Percentiles rank a stretch among this genome's conserved stretches.
Conservation (phyloP, 2,888 invertebrate genomes). For the Hecatera dysodea region DNA sequence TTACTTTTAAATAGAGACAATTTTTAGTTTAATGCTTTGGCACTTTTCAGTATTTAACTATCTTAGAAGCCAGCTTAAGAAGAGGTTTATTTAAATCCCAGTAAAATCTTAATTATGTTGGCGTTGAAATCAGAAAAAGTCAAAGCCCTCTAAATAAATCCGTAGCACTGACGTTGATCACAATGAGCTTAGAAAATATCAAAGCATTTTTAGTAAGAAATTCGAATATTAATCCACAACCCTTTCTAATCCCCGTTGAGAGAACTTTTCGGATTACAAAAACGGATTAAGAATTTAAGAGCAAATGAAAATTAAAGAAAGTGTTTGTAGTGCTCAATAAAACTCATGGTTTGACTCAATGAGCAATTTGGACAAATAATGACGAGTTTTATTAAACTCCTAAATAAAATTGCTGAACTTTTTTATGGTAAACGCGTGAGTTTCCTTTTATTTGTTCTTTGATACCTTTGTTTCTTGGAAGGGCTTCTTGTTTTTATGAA, state of each 20-base stretch:
- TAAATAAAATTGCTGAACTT: slow-evolving; percentile 8
- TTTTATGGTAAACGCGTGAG: slow-evolving; percentile 6
- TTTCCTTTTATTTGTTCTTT: slow-evolving; percentile 29
- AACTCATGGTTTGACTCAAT: slow-evolving; percentile 11
- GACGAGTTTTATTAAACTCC: slow-evolving; percentile 17
- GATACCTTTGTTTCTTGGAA: slow-evolving; percentile 20
- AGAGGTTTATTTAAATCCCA: slow-evolving; percentile 9
- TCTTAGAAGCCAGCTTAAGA: background rate
- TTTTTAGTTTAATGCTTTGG: background rate
- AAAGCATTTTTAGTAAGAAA: slow-evolving; percentile 37
- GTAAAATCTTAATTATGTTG: slow-evolving; percentile 30
- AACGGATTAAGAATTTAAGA: slow-evolving; percentile 29
- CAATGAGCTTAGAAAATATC: slow-evolving; percentile 45
- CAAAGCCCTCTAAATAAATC: slow-evolving; percentile 15
- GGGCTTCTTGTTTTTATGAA: slow-evolving; percentile 6
- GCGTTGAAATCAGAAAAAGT: slow-evolving; percentile 35
- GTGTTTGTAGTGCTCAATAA: slow-evolving; percentile 1
- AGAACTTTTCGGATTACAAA: slow-evolving; percentile 42
- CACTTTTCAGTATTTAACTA: background rate
- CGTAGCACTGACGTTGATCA: slow-evolving; percentile 28
- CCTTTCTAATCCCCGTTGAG: slow-evolving; percentile 50
- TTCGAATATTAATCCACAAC: slow-evolving; percentile 53
- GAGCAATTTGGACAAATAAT: slow-evolving; percentile 3
- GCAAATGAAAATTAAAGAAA: slow-evolving; percentile 42
- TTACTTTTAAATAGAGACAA: background rate